Base-by-base conservation (phyloP, 2,113 vertebrate genomes). In the Ariopsis seemanni region DNA sequence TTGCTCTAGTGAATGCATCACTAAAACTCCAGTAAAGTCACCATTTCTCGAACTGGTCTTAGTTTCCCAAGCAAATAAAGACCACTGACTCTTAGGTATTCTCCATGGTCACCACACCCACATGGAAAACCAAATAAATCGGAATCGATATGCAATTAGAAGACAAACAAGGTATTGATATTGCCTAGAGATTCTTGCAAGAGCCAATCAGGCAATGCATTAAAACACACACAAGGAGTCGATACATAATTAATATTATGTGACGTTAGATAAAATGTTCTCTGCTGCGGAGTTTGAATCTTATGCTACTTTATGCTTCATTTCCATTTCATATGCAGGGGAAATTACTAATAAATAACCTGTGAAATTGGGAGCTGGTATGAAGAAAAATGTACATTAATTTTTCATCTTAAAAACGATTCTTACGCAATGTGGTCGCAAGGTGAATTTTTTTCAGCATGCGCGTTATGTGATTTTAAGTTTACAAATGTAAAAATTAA, bases 141-240 rank as follows among this genome's bases (percentile, higher is more conserved):
- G 22, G 55, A 93, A 94, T 95, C 94, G 69, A 95, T 95, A 95
- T 82, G 53, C 88, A 96, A 95, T 95, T 95, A 94, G 90, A 92
- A 91, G 90, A 91, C 89, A 94, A 94, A 91, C 90, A 88, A 91
- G 90, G 90, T 94, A 95, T 93, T 94, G 93, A 94, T 94, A 92
- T 85, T 84, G 83, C 90, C 74, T 90, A 89, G 92, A 91, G 90
- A 93, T 93, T 88, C 77, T 79, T 34, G 74, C 78, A 85, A 87
- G 25, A 57, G 52, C 79, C 91, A 90, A 90, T 85, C 82, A 91
- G 90, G 63, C 89, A 87, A 85, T 84, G 87, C 89, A 91, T 93
- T 92, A 92, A 92, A 91, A 91, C 82, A 91, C 85, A 89, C 88
- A 69, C 63, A 25, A 87, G 72, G 79, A 81, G 92, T 94, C 94